These are phyloP conservation scores for Cybosia mesomella DNA, from an alignment of 2,888 invertebrate genomes.

Conservation along the genomic window DNA sequence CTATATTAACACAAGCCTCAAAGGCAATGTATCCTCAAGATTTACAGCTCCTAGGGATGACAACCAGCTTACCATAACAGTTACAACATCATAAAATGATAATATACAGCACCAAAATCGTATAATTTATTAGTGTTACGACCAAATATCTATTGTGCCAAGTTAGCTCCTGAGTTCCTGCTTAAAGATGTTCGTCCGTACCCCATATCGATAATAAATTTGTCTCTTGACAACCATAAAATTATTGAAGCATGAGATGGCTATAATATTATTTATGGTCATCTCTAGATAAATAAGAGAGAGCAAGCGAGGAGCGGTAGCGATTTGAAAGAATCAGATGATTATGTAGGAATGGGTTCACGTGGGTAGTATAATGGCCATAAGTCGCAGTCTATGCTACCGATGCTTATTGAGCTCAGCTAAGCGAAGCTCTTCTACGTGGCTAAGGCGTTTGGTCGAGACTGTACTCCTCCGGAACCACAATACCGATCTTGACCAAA, in stretches of 20 bases:
- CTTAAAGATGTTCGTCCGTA: constrained; percentile 33
- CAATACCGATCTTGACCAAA: too few species aligned
- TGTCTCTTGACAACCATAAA: constrained; percentile 69
- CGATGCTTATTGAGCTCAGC: too few species aligned
- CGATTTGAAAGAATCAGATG: constrained; percentile 28
- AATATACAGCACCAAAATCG: constrained; percentile 35
- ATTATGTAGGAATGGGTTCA: too few species aligned
- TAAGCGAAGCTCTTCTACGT: too few species aligned
- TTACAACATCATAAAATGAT: constrained; percentile 32
- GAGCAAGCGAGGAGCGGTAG: constrained; percentile 48
- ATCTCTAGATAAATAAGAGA: constrained; percentile 54
- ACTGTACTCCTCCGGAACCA: too few species aligned
- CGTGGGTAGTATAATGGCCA: too few species aligned
- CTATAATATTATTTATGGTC: constrained; percentile 71
- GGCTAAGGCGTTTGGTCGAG: too few species aligned
- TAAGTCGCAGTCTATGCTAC: too few species aligned
- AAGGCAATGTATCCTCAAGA: constrained; percentile 13
- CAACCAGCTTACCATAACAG: constrained; percentile 32
- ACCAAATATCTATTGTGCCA: constrained; percentile 39
- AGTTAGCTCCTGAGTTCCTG: constrained; percentile 43
- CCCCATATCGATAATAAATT: constrained; percentile 65
- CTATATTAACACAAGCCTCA: neutral
- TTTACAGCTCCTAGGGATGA: constrained; percentile 29
- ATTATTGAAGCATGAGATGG: constrained; percentile 65
- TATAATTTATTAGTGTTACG: constrained; percentile 44